Conservation (phyloP, 2,888 invertebrate genomes). For the Eutolmus rufibarbis region DNA sequence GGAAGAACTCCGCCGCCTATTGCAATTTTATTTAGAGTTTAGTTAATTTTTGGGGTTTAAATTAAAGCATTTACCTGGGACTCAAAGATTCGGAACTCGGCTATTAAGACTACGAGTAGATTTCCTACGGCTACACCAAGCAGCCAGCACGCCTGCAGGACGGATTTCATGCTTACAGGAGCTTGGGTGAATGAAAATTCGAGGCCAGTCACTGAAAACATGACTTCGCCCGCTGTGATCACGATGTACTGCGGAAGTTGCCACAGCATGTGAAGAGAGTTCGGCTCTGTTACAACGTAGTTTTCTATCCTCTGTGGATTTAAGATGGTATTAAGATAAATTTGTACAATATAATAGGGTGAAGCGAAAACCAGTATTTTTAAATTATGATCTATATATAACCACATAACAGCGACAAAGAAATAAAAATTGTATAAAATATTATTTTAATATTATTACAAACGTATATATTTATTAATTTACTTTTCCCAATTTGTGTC, state of each 20-base stretch:
- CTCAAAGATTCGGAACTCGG: slow-evolving; percentile 56
- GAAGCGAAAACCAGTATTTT: neutral
- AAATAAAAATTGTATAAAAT: too few species aligned
- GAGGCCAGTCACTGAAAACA: slow-evolving; percentile 95
- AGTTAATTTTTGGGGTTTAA: neutral
- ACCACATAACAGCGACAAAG: neutral
- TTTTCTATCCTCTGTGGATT: slow-evolving; percentile 41
- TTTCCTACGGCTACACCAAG: slow-evolving; percentile 94
- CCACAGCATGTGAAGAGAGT: slow-evolving; percentile 77
- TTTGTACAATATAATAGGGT: neutral
- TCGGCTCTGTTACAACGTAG: slow-evolving; percentile 67
- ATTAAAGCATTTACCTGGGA: slow-evolving; percentile 52
- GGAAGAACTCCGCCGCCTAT: slow-evolving; percentile 84
- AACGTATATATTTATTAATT: too few species aligned
- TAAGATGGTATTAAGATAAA: neutral
- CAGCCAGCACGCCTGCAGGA: slow-evolving; percentile 90
- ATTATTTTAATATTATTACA: too few species aligned
- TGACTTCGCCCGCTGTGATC: slow-evolving; percentile 91
- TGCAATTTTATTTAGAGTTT: slow-evolving; percentile 52
- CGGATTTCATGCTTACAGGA: slow-evolving; percentile 91
- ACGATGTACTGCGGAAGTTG: slow-evolving; percentile 91
- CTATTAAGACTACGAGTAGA: slow-evolving; percentile 81
- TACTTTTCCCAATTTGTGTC: too few species aligned
- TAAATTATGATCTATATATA: neutral
- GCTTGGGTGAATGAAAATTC: slow-evolving; percentile 97